Evolutionary conservation across 2,113 vertebrate species (phyloP).

Genomic region (Ranitomeya variabilis): DNA sequence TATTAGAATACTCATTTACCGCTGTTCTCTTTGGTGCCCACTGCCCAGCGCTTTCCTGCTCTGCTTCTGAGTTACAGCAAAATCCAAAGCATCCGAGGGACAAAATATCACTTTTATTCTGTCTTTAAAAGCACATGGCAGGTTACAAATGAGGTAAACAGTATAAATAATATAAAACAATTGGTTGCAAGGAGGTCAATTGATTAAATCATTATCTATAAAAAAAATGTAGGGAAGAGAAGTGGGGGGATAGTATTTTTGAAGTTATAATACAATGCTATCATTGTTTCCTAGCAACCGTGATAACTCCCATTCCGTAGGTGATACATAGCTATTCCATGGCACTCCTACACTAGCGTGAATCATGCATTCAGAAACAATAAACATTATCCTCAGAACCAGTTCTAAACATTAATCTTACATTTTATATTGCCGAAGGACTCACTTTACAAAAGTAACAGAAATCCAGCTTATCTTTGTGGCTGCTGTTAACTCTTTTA

Average conservation of each 20-base stretch:
- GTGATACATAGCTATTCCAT: slow-evolving; percentile 50
- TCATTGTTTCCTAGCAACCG: slow-evolving; percentile 52
- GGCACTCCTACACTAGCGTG: slow-evolving; percentile 55
- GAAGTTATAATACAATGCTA: slow-evolving; percentile 52
- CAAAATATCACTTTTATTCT: too few relatives aligned
- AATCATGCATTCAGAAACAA: slow-evolving; percentile 42
- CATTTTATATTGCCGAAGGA: background rate
- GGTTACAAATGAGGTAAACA: background rate
- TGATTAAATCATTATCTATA: slow-evolving; percentile 12
- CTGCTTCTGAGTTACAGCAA: too few relatives aligned
- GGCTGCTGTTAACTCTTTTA: background rate
- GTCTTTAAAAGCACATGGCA: too few relatives aligned
- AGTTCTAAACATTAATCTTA: slow-evolving; percentile 21
- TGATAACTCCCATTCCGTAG: slow-evolving; percentile 48
- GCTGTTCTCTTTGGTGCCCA: too few relatives aligned
- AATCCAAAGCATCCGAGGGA: too few relatives aligned
- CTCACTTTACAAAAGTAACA: background rate
- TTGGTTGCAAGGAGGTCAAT: background rate
- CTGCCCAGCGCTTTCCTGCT: too few relatives aligned
- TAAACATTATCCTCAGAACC: slow-evolving; percentile 42
- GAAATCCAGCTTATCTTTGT: background rate
- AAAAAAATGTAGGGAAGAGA: slow-evolving; percentile 11
- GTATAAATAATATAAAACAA: background rate
- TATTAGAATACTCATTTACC: too few relatives aligned
- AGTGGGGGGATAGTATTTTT: slow-evolving; percentile 23